Conservation (phyloP, 2,797 vertebrate species). For the Mormyrops attenuatus region DNA sequence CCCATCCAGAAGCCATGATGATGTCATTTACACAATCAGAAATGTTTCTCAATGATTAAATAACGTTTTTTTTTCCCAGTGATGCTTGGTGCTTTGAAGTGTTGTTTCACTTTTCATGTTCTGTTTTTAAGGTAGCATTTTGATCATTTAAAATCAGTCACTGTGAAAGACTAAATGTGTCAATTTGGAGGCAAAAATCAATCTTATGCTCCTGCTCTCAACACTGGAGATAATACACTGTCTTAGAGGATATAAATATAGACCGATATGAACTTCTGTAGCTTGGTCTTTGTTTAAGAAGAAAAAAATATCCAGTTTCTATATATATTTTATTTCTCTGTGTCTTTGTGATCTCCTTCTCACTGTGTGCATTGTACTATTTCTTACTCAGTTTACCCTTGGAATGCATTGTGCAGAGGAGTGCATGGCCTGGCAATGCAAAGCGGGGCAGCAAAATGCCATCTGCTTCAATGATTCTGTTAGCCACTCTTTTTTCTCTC, state of each 20-base stretch:
- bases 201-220: background rate
- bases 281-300: background rate
- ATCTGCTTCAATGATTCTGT: conserved; percentile 10
- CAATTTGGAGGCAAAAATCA: background rate
- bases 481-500: background rate
- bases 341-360: background rate
- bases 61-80: background rate
- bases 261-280: background rate
- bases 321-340: background rate
- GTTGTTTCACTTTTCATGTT: background rate
- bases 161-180: background rate
- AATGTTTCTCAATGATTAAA: background rate
- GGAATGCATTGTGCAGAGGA: background rate
- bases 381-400: conserved; percentile 9
- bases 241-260: background rate
- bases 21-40: background rate
- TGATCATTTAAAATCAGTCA: background rate
- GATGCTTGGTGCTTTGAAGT: background rate
- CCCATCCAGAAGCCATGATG: background rate
- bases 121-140: background rate
- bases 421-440: background rate
- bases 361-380: background rate
- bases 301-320: background rate
- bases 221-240: background rate
- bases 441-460: background rate